Evolutionary conservation across 2,113 vertebrate genomes (phyloP), one percentile per base, ranked within the genome.

Genomic region (Cynoglossus semilaevis): DNA sequence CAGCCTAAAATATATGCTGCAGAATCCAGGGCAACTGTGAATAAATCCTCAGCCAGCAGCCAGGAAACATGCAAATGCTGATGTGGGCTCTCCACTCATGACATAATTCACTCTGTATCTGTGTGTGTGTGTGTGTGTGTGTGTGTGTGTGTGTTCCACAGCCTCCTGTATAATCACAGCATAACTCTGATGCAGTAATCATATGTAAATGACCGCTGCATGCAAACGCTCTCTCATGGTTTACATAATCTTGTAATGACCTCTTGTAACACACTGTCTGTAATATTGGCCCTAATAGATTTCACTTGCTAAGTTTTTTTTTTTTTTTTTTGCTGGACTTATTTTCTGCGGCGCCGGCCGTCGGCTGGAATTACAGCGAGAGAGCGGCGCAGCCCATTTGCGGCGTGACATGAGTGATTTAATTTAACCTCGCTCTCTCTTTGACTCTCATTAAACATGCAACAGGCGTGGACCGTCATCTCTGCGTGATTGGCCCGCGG

Each of bases 201-300:
- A 77, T 82, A 90, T 86, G 79, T 77, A 88, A 89, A 89, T 82
- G 88, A 72, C 86, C 80, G 51, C 51, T 70, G 72, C 72, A 67
- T 84, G 88, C 54, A 80, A 85, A 83, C 62, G 70, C 71, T 77
- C 81, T 81, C 79, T 58, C 77, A 55, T 66, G 76, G 82, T 90
- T 91, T 87, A 90, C 87, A 88, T 89, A 79, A 88, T 88, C 82
- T 78, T 79, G 73, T 87, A 88, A 88, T 89, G 89, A 91, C 89
- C 90, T 72, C 85, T 79, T 85, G 88, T 88, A 84, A 70, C 85
- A 86, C 81, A 67, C 71, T 84, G 78, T 81, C 86, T 79, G 80
- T 79, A 81, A 87, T 88, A 77, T 84, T 72, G 77, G 67, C 84
- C 77, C 80, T 90, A 91, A 91, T 90, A 90, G 80, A 90, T 85